phyloP scores from a whole-genome alignment of 1,140 invertebrate species.

The Drosophila sp. region DNA sequence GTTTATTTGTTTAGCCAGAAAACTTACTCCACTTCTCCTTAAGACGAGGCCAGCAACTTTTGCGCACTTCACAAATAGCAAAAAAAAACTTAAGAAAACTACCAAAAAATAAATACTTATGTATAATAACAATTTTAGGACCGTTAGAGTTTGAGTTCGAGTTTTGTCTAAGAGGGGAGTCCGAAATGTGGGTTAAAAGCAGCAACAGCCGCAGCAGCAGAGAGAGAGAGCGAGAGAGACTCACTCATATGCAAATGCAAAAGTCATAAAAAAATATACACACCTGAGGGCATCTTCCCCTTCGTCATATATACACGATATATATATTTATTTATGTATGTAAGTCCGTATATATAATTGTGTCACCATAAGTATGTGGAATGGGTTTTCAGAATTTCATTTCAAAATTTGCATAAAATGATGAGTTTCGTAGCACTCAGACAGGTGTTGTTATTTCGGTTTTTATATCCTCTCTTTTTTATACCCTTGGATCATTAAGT shows the following conservation, averaged over 20 bases:
- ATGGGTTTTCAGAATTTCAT: conserved; percentile 68
- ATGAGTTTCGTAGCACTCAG: conserved; percentile 45
- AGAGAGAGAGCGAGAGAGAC: not conserved
- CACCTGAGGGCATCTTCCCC: conserved; percentile 69
- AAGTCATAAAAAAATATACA: conserved; percentile 35
- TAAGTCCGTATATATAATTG: conserved; percentile 47
- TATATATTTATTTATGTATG: too few relatives aligned
- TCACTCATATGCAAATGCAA: conserved; percentile 50
- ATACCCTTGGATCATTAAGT: too few relatives aligned
- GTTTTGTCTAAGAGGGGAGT: conserved; percentile 17
- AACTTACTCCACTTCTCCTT: conserved; percentile 56
- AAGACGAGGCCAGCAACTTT: conserved; percentile 55
- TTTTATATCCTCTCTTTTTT: not conserved
- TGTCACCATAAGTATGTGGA: conserved; percentile 63
- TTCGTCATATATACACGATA: not conserved
- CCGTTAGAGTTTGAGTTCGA: conserved; percentile 62
- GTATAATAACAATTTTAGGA: conserved; percentile 68
- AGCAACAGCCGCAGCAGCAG: not conserved
- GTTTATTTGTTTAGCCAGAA: conserved; percentile 38
- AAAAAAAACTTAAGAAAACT: conserved; percentile 56
- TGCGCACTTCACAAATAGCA: conserved; percentile 54
- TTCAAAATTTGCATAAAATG: conserved; percentile 59
- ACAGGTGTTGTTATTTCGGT: conserved; percentile 7
- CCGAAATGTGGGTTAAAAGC: conserved; percentile 62
- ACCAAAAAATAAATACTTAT: conserved; percentile 67